Percentiles rank a stretch among this genome's conserved stretches.
Conservation (phyloP, 2,797 vertebrate species). For the Cuculus canorus region DNA sequence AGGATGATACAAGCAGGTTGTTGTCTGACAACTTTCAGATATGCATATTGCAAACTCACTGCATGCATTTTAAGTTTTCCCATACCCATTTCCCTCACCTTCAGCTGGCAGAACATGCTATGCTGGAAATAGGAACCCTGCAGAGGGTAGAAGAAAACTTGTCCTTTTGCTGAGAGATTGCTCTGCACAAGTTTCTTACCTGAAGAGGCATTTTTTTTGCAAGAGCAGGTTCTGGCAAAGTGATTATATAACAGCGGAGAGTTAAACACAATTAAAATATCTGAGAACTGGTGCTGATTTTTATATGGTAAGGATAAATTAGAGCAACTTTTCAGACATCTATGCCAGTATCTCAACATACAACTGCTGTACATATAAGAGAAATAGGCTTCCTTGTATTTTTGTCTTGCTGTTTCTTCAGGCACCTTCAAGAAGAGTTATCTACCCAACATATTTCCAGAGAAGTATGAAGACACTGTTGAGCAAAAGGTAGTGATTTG, state of each 20-base stretch:
- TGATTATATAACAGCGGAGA: background rate
- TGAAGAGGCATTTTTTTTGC: background rate
- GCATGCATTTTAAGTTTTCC: background rate
- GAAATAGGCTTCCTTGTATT: background rate
- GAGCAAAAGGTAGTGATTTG: background rate
- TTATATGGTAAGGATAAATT: background rate
- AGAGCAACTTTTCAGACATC: background rate
- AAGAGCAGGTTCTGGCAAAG: background rate
- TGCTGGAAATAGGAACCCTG: background rate
- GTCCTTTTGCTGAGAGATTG: background rate
- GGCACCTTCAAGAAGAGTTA: background rate
- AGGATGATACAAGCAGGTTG: background rate
- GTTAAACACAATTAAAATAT: background rate
- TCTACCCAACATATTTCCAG: background rate
- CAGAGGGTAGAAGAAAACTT: background rate
- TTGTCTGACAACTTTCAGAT: background rate
- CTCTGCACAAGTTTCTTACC: background rate
- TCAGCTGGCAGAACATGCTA: background rate
- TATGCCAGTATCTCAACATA: background rate
- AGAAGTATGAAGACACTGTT: background rate
- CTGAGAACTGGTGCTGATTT: background rate
- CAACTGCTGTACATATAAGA: background rate
- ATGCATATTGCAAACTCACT: background rate
- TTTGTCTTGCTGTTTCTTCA: background rate
- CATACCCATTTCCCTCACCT: background rate